Percentiles rank a stretch among this genome's conserved stretches.
Evolutionary conservation across 2,888 invertebrate species (phyloP).

Genomic region (Hydropsyche betteni): DNA sequence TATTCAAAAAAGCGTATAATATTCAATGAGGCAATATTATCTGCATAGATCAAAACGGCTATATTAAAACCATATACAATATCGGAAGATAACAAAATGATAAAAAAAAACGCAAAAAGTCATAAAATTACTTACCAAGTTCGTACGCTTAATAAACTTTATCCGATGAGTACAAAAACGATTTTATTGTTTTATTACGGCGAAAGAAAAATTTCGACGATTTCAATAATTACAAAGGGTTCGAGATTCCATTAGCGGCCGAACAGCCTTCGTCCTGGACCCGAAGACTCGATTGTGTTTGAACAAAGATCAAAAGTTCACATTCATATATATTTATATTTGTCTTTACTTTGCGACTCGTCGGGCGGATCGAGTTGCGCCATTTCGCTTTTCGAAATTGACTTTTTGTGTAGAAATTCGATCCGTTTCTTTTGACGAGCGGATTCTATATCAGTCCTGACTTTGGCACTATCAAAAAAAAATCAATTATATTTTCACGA

Average conservation of each 20-base stretch:
- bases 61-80: too few relatives aligned
- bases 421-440: slow-evolving; percentile 1
- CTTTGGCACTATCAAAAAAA: slow-evolving; percentile 5
- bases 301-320: slow-evolving; percentile 28
- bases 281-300: background rate
- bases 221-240: background rate
- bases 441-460: background rate
- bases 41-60: too few relatives aligned
- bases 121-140: too few relatives aligned
- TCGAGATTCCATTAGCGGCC: background rate
- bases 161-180: too few relatives aligned
- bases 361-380: slow-evolving; percentile 39
- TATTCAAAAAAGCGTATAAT: too few relatives aligned
- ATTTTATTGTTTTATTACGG: too few relatives aligned
- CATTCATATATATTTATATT: slow-evolving; percentile 29
- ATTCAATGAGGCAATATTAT: too few relatives aligned
- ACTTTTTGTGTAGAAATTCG: slow-evolving; percentile 41
- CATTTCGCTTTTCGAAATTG: slow-evolving; percentile 37
- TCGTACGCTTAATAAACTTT: too few relatives aligned
- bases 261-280: too few relatives aligned
- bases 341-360: slow-evolving; percentile 37
- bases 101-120: too few relatives aligned
- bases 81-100: too few relatives aligned
- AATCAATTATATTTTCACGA: slow-evolving; percentile 12
- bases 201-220: too few relatives aligned